These are phyloP conservation scores for Xerus rutilus DNA, from an alignment of 2,797 vertebrate species.

Conservation along the genomic window DNA sequence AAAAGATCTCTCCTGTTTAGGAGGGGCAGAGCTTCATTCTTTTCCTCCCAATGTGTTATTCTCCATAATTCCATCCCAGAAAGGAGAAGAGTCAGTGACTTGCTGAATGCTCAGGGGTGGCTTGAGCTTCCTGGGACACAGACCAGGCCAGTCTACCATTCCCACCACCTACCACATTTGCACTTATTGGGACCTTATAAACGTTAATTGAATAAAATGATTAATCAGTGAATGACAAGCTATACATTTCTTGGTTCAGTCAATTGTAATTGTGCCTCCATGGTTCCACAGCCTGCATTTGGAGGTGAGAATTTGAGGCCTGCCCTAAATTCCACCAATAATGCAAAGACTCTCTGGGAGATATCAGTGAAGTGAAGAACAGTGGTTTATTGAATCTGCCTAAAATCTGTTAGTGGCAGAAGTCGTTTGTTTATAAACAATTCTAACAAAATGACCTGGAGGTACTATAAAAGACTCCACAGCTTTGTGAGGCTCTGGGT, in stretches of 20 bases:
- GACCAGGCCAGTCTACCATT: background rate
- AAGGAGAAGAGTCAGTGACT: background rate
- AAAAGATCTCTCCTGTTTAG: background rate
- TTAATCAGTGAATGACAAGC: background rate
- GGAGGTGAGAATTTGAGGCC: background rate
- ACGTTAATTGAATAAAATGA: background rate
- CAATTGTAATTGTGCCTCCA: background rate
- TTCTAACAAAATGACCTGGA: constrained; percentile 31
- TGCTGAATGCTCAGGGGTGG: background rate
- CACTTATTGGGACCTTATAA: background rate
- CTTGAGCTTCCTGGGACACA: background rate
- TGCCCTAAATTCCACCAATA: background rate
- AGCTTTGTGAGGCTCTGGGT: background rate
- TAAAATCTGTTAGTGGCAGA: background rate
- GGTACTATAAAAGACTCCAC: background rate
- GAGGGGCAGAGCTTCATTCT: background rate
- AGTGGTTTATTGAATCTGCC: background rate
- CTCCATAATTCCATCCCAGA: background rate
- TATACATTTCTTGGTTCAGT: background rate
- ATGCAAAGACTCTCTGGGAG: background rate
- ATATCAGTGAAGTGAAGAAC: background rate
- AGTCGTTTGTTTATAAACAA: background rate
- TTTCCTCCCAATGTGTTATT: background rate
- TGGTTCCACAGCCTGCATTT: background rate
- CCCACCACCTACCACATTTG: background rate